Evolutionary conservation across 2,888 invertebrate species (phyloP), one percentile per base, ranked within the genome.

Genomic region (Osmoderma eremita): DNA sequence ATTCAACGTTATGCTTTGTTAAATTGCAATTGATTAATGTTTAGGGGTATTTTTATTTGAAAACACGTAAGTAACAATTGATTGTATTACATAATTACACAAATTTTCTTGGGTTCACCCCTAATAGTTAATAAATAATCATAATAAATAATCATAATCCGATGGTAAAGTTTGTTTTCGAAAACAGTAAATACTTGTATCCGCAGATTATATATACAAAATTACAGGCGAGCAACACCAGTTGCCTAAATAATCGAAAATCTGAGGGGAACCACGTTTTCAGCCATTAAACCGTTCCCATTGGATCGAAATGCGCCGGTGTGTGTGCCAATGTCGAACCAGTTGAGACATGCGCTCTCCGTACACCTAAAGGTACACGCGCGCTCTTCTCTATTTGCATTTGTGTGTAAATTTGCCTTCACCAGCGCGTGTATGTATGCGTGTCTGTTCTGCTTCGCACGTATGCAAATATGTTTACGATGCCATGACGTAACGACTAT

Each of bases 401-500:
- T 24, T 30, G 30, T 61, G 58, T 61, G 45, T 48, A 61, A 45
- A 45, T 48, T 45, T 56, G 48, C 20, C 48, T 48, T 30, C 6
- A 1, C 2, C 30, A n/a, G 30, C 17, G n/a, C 18, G 38, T 18
- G 58, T 45, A 42, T 42, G 15, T 61, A 67, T 30, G 39, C 51
- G 36, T 56, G 24, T 68, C 66, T 61, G 67, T 56, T 64, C 70
- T 66, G 68, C 70, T 69, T 67, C 72, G 73, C 76, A 77, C 73
- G 76, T 78, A 80, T 80, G 81, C 81, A 81, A 81, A 80, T 80
- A 80, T 78, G 78, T 80, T 80, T 80, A 80, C 81, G 78, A 79
- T 78, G 77, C 73, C 74, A 76, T 79, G 79, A 79, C 78, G 80
- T 80, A 78, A 78, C 79, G 77, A 78, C 78, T 80, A 80, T 81